Percentiles rank a stretch among this genome's conserved stretches.
Conservation (phyloP, 2,888 invertebrate species). For the Aphodius granarius region DNA sequence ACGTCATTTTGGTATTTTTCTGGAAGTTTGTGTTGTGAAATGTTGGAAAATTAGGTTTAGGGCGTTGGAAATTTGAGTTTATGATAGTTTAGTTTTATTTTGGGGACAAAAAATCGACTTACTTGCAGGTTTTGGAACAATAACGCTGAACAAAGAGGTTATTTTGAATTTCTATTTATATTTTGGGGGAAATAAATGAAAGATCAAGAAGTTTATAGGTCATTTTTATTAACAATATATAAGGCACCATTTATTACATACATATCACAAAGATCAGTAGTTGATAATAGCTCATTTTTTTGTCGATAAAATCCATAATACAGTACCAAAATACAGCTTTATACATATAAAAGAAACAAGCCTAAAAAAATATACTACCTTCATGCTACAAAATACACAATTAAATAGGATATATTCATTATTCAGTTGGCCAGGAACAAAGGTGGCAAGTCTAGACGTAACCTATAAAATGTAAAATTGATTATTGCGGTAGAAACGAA, state of each 20-base stretch:
- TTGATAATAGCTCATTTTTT: neutral
- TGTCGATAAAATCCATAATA: neutral
- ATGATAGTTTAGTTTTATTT: neutral
- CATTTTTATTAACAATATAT: constrained; percentile 31
- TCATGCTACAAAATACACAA: constrained; percentile 1
- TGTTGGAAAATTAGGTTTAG: neutral
- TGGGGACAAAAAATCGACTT: neutral
- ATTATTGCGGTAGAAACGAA: neutral
- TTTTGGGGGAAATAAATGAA: neutral
- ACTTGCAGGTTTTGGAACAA: neutral
- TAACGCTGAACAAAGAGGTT: neutral
- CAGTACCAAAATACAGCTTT: constrained; percentile 7
- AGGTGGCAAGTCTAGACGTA: constrained; percentile 8
- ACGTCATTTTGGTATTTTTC: neutral
- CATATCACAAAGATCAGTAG: constrained; percentile 32
- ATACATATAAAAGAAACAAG: constrained; percentile 6
- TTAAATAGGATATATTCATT: too few species aligned
- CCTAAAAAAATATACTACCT: constrained; percentile 6
- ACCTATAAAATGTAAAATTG: neutral
- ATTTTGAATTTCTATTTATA: neutral
- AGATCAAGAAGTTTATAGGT: neutral
- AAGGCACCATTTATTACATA: constrained; percentile 37
- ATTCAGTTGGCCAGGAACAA: neutral
- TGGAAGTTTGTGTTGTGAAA: neutral
- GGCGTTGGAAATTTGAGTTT: neutral